Evolutionary conservation across 1,140 invertebrate species (phyloP).

Genomic region (Rhagoletis pomonella): DNA sequence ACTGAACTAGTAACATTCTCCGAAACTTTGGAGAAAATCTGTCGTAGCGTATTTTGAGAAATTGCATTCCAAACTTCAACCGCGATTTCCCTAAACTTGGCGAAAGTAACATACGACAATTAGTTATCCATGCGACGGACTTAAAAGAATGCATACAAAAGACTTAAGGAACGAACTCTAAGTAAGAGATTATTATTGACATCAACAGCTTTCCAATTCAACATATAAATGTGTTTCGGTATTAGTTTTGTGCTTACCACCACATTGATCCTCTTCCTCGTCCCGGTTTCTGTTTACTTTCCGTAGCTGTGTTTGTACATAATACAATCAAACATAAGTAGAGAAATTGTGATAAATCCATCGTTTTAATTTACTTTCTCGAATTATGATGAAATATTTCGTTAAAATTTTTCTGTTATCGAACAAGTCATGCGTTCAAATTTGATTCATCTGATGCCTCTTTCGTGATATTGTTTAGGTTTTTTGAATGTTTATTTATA

Average conservation of each 20-base stretch:
- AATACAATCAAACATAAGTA: conserved; percentile 68
- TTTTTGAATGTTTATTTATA: too few species aligned
- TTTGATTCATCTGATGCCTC: too few species aligned
- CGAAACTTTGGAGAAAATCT: too few species aligned
- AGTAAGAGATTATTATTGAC: too few species aligned
- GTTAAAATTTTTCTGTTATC: neutral
- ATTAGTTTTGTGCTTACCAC: conserved; percentile 67
- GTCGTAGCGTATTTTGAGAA: too few species aligned
- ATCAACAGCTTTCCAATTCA: neutral
- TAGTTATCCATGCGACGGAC: too few species aligned
- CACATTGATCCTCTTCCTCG: conserved; percentile 73
- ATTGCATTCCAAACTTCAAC: too few species aligned
- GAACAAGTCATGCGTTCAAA: neutral
- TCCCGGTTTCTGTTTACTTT: conserved; percentile 72
- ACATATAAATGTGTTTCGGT: neutral
- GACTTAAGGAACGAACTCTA: conserved; percentile 54
- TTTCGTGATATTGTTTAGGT: too few species aligned
- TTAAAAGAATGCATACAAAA: conserved; percentile 14
- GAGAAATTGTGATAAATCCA: conserved; percentile 72
- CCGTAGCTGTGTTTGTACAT: conserved; percentile 64
- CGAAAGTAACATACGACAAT: too few species aligned
- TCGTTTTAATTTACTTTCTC: conserved; percentile 55
- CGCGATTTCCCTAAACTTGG: too few species aligned
- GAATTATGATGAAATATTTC: neutral
- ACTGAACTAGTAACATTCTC: too few species aligned